Base-by-base conservation (phyloP, 1,140 invertebrate species). In the Zelostemma sp. region DNA sequence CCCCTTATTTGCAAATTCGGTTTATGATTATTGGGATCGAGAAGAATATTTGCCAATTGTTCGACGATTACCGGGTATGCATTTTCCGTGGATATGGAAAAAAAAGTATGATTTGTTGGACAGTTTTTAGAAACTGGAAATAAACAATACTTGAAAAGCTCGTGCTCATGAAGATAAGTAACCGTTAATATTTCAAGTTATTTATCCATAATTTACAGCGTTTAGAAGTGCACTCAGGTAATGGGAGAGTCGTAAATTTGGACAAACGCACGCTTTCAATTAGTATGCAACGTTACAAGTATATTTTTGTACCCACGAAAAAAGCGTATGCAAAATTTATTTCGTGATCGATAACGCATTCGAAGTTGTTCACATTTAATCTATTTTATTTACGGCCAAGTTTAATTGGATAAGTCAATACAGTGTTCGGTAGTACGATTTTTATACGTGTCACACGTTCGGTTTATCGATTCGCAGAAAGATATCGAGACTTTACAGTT, bases 101-200 rank as follows among this genome's bases (percentile, higher is more conserved):
- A 25, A 25, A 25, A 17, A 18, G 11, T 12, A 35, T 50, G 61
- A 61, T 68, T 68, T 68, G 57, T 17, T 46, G 51, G 64, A 68
- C 64, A 61, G 57, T 68, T 61, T 61, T 61, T 46, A 47, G 56
- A 68, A 61, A 59, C 57, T 28, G 35, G 41, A 14, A 43, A 55
- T 50, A 48, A 59, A 59, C 50, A 59, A 59, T 66, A 59, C 54
- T 59, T 17, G 51, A 57, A 46, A 57, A 41, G 58, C 47, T 41
- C 56, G 61, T 57, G 61, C 56, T 61, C 58, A 35, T 60, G 50
- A 55, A 57, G 48, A 68, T 54, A 68, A 68, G 49, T 61, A 58
- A 62, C 54, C 43, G 59, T 62, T 58, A 50, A 58, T 62, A 45
- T 68, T 61, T 62, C 31, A 58, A 53, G 47, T 58, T 58, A 62